Base-by-base conservation (phyloP, 2,113 vertebrate species). In the Zosterops pallidus region DNA sequence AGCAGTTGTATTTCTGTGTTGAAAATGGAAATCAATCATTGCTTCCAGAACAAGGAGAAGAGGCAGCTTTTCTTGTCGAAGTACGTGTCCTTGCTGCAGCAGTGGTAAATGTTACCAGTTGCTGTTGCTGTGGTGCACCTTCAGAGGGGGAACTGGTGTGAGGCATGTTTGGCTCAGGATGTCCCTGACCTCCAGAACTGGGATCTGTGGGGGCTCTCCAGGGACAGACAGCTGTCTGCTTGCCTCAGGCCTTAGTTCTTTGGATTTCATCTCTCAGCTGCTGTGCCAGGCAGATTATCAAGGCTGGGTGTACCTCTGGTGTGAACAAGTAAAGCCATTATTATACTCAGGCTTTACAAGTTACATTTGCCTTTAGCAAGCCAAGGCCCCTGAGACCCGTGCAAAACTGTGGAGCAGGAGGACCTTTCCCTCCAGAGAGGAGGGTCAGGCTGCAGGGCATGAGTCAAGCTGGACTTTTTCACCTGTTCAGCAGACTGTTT, bases 211-310 rank as follows among this genome's bases (percentile, higher is more conserved):
- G 18, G 5, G 3, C 12, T 9, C 33, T n/a, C 14, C 52, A 47
- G 47, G 65, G 47, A 64, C 21, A 9, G 31, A 14, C 2, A 29
- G 55, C 47, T 21, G 13, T 41, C 20, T 62, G 31, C 63, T 50
- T 55, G 14, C 2, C 33, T 16, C 6, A 3, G 29, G 23, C 47
- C 23, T 69, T 0, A 22, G 47, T 55, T 62, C 12, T 63, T 37
- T 31, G 42, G n/a, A 8, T 53, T 87, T 59, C 13, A 5, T 41
- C 56, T 87, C 75, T 46, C 14, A n/a, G 31, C 60, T 67, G 42
- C 64, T 75, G 17, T 67, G 80, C 0, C 0, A 70, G 69, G 59
- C 39, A 28, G 17, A 4, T 26, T 59, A 14, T 31, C 3, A 9
- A 44, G n/a, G 26, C 47, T 57, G 50, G 57, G 5, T 18, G 39